Evolutionary conservation across 2,797 vertebrate species (phyloP), one percentile per base, ranked within the genome.

Genomic region (Myioborus miniatus): DNA sequence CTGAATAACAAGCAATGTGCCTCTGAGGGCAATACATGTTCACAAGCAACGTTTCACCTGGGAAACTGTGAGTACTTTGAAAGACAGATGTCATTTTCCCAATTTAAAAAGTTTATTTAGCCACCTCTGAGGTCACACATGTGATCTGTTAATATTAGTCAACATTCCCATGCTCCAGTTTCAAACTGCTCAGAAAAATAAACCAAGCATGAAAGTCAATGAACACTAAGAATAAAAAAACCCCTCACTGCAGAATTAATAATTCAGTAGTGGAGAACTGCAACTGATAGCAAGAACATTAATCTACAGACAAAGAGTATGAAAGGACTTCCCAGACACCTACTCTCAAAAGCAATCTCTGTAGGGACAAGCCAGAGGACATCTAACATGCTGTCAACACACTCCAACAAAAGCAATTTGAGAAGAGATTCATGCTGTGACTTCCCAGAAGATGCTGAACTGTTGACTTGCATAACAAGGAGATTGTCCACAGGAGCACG

Each of bases 251-350:
- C 6, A 9, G 59, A 91, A 80, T 92, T 88, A 92, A 70, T 83
- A 88, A 94, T 95, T 94, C 72, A 90, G 44, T 60, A 93, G 62
- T 22, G 22, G 36, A 81, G 67, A 86, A 88, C 65, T 86, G 67
- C 77, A 88, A 60, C 1, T 82, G 87, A 90, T 63, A 92, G 85
- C 59, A 89, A 81, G 64, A 96, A 71, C 53, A 53, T 91, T 69
- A 86, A 92, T 55, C 39, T 82, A 72, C 50, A 88, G 36, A 70
- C 43, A 50, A 53, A 69, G 68, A 62, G 55, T 9, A 59, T 23
- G 15, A 88, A 71, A 20, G 56, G 87, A 91, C 77, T 83, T 86
- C 70, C 62, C 78, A 92, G 78, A 74, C 58, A 87, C 44, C 56
- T 9, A 43, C 62, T 80, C 62, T 64, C 3, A 0, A 56, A 91